These are phyloP conservation scores for Sitodiplosis mosellana DNA, from an alignment of 1,140 invertebrate genomes.

Conservation along the genomic window DNA sequence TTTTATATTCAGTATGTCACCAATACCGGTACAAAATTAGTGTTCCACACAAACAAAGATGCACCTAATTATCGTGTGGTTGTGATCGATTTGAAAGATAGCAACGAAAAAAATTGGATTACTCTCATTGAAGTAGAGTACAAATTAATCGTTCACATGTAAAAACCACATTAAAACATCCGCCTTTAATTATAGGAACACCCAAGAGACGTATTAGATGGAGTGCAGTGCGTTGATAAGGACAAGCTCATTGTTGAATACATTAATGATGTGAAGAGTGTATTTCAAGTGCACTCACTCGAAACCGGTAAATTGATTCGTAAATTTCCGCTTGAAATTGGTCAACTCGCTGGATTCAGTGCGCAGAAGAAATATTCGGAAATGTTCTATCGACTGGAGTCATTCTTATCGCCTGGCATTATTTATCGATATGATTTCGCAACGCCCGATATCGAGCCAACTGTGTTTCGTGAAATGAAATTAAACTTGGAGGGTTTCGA, in stretches of 20 bases:
- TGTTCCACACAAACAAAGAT: slow-evolving; percentile 87
- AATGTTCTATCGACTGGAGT: slow-evolving; percentile 87
- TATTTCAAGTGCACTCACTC: slow-evolving; percentile 65
- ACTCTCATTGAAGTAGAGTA: slow-evolving; percentile 48
- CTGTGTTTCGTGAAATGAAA: slow-evolving; percentile 39
- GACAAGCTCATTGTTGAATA: slow-evolving; percentile 85
- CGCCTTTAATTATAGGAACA: slow-evolving; percentile 64
- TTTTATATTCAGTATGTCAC: slow-evolving; percentile 62
- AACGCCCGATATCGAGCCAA: slow-evolving; percentile 38
- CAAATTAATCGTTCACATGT: too few relatives aligned
- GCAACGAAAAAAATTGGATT: slow-evolving; percentile 59
- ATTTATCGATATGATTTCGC: slow-evolving; percentile 78
- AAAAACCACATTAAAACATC: too few relatives aligned
- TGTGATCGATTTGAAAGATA: slow-evolving; percentile 70
- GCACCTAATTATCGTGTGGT: slow-evolving; percentile 82
- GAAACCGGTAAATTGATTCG: slow-evolving; percentile 50
- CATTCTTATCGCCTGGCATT: slow-evolving; percentile 78
- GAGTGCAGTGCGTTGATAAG: slow-evolving; percentile 60
- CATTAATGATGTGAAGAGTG: slow-evolving; percentile 87
- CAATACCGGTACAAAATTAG: slow-evolving; percentile 63
- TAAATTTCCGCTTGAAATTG: slow-evolving; percentile 66
- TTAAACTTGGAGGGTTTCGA: slow-evolving; percentile 75
- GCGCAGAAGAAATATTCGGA: slow-evolving; percentile 72
- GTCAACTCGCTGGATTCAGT: slow-evolving; percentile 65
- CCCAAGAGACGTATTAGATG: slow-evolving; percentile 72